Evolutionary conservation across 2,888 invertebrate genomes (phyloP).

Genomic region (Epiblema foenella): DNA sequence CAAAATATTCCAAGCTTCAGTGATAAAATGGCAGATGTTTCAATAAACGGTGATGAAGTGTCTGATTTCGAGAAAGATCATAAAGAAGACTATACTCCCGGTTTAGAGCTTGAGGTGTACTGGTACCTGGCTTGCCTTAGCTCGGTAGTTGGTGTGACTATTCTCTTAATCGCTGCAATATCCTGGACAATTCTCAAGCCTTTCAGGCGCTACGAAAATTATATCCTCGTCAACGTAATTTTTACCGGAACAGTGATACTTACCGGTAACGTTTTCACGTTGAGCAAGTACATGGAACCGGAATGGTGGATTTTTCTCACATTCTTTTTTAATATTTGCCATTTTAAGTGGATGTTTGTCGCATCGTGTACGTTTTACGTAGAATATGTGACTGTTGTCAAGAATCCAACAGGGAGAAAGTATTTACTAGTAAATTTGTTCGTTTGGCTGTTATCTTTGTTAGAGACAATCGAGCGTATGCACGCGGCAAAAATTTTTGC

Average conservation of each 20-base stretch:
- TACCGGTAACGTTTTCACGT: not conserved
- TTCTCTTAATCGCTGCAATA: not conserved
- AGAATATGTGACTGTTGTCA: not conserved
- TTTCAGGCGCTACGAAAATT: not conserved
- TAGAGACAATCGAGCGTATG: too few relatives aligned
- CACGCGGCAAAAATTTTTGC: too few relatives aligned
- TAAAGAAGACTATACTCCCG: not conserved
- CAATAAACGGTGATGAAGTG: too few relatives aligned
- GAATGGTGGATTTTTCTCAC: too few relatives aligned
- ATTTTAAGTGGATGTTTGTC: slow-evolving; percentile 1
- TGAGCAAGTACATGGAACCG: not conserved
- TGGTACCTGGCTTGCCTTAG: not conserved
- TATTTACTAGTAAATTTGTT: not conserved
- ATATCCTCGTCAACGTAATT: not conserved
- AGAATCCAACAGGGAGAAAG: not conserved
- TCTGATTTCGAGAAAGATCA: too few relatives aligned
- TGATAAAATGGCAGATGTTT: too few relatives aligned
- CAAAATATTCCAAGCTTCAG: too few relatives aligned
- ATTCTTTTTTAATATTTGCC: too few relatives aligned
- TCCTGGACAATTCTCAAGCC: not conserved
- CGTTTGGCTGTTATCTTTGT: not conserved
- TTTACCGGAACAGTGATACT: not conserved
- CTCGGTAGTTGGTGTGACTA: not conserved
- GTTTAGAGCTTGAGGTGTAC: not conserved
- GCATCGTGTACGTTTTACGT: not conserved